A percentile compares a stretch with the other conserved stretches of the same genome.
Evolutionary conservation across 2,888 invertebrate genomes (phyloP).

Genomic region (Phanerotoma sp.): DNA sequence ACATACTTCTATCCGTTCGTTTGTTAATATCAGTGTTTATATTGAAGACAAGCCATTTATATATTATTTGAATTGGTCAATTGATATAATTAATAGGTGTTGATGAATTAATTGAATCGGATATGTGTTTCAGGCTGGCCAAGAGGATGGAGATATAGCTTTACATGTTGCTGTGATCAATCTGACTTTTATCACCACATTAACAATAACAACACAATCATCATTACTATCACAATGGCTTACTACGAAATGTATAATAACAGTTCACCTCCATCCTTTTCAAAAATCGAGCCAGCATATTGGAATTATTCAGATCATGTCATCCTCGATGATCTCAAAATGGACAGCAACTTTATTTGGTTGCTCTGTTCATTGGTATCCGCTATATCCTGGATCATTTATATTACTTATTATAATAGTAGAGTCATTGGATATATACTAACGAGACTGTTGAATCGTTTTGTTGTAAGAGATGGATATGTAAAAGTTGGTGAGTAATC

Average conservation of each 20-base stretch:
- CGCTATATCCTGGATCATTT: slow-evolving; percentile 88
- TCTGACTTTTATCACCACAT: no score
- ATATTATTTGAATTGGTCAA: slow-evolving; percentile 15
- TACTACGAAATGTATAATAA: slow-evolving; percentile 40
- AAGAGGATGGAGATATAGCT: slow-evolving; percentile 33
- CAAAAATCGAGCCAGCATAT: slow-evolving; percentile 53
- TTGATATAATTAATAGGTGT: slow-evolving; percentile 10
- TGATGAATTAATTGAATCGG: slow-evolving; percentile 12
- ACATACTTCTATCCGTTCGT: no score
- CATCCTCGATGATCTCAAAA: slow-evolving; percentile 68
- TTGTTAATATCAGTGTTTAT: no score
- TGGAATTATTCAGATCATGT: slow-evolving; percentile 67
- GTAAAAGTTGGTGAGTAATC: slow-evolving; percentile 77
- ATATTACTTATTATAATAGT: slow-evolving; percentile 94
- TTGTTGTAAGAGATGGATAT: slow-evolving; percentile 83
- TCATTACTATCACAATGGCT: slow-evolving; percentile 36
- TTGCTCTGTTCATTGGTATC: slow-evolving; percentile 79
- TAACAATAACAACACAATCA: background rate
- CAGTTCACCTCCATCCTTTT: slow-evolving; percentile 45
- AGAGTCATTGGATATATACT: slow-evolving; percentile 87
- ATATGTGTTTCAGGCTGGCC: slow-evolving; percentile 30
- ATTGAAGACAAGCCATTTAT: background rate
- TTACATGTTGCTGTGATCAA: slow-evolving; percentile 24
- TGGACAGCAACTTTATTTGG: slow-evolving; percentile 77
- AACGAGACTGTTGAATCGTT: slow-evolving; percentile 84